Evolutionary conservation across 37 sponge, comb jelly and placozoan genomes (phyloP), one percentile per base, ranked within the genome.

Genomic region (Agelas oroides): DNA sequence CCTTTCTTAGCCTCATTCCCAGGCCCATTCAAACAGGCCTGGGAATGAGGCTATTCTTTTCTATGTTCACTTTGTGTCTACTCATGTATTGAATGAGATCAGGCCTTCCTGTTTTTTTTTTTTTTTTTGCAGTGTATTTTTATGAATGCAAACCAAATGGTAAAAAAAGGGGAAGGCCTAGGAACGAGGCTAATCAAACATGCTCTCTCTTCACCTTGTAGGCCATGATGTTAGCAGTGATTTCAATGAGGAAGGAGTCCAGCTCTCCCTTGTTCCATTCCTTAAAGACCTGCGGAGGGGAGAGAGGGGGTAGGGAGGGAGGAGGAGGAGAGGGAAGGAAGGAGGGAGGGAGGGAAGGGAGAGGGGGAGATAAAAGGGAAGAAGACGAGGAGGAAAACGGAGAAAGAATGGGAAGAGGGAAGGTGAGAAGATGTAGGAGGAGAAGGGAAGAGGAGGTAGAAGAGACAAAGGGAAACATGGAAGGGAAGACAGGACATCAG

Each of bases 221-320:
- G 41, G 90, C 91, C 55, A 98, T 65, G 55, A 98, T 96, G 82
- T 94, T 79, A 15, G 90, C 78, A 12, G 99, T 86, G 69, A 98
- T 98, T 74, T 98, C 99, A 78, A 96, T 96, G 38, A 98, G 75
- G 84, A 98, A 98, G 21, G 99, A 98, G 81, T 98, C 96, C 39
- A 98, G 89, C 52, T 98, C 99, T 58, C 92, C 94, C 65, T 96
- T 96, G 82, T 98, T 98, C 99, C 99, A 98, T 77, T 95, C 93
- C 35, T 52, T 65, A 41, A 98, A 82, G 17, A 96, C 91, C 91
- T 91, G 61, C 18, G 66, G 46, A 8, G 46, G 8, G 32, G 71
- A 27, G 57, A 36, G 31, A 14, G 11, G 62, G 62, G 5, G 27
- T 5, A 61, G 5, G n/a, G 14, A 14, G 27, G 62, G 11, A 14